These are phyloP conservation scores for Hydra vulgaris DNA, from an alignment of 30 jellyfish, hydroid and myxozoan genomes.

Conservation along the genomic window DNA sequence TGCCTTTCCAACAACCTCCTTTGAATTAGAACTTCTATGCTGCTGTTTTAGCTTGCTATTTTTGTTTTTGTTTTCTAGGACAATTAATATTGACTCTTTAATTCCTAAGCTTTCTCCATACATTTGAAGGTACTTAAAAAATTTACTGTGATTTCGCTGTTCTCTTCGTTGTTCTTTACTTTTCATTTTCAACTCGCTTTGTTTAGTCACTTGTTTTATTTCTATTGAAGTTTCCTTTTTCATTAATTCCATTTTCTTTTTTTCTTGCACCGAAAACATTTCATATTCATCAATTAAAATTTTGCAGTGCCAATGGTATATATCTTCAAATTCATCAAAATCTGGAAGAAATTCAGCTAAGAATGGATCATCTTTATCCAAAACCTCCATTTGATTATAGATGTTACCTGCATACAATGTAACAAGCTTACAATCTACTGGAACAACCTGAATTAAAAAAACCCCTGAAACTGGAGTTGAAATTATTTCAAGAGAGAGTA, in stretches of 20 bases:
- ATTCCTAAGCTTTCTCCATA: conserved; percentile 4
- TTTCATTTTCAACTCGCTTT: no score
- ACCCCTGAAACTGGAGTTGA: background rate
- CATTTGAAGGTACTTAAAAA: background rate
- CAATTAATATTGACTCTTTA: background rate
- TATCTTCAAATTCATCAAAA: background rate
- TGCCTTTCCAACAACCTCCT: background rate
- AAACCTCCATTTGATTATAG: background rate
- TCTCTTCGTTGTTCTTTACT: no score
- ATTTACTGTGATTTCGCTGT: background rate
- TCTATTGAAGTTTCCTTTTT: background rate
- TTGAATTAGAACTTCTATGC: background rate
- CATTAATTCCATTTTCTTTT: background rate
- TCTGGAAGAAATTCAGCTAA: conserved; percentile 12
- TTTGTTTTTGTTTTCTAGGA: background rate
- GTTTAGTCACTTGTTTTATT: no score
- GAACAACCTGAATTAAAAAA: background rate
- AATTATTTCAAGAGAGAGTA: background rate
- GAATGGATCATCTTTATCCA: background rate
- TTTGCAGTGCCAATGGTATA: conserved; percentile 23
- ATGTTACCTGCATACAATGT: conserved; percentile 3
- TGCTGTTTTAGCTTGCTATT: background rate
- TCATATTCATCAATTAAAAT: background rate
- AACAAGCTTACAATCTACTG: background rate
- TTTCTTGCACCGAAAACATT: background rate